Evolutionary conservation across 2,797 vertebrate genomes (phyloP), one percentile per base, ranked within the genome.

Genomic region (Bovichtus diacanthus): DNA sequence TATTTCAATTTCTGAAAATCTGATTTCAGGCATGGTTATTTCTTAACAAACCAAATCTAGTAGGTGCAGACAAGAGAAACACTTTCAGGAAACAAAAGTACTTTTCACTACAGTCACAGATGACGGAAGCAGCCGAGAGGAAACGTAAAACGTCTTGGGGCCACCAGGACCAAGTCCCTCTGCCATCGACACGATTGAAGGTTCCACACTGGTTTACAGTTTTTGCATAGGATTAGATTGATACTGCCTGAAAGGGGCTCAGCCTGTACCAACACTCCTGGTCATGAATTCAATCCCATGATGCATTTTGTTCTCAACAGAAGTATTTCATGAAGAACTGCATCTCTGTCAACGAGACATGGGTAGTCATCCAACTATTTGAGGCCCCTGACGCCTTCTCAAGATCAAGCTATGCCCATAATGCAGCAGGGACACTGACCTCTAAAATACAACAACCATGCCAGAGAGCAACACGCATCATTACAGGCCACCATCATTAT

Each of bases 41-140:
- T 74, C 50, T 44, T 19, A 11, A 34, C 25, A 58, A 70, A 43
- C 25, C 3, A 46, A 11, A 21, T 25, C 10, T 23, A 41, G 18
- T 9, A 9, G 7, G n/a, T n/a, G n/a, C n/a, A n/a, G n/a, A n/a
- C n/a, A n/a, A 54, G 23, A 29, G 18, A 34, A 15, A 41, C 69
- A 34, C 27, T 16, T 36, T 51, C 6, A 16, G 11, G 13, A 38
- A 31, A 58, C 19, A 44, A 2, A 9, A 18, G 29, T 53, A 12
- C 34, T 46, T 72, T 71, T 47, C n/a, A 67, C 51, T 47, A 23
- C 39, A 36, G 50, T 64, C 39, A 70, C 54, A 6, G 39, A 36
- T 51, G 15, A 47, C 31, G 53, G 8, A n/a, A 9, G 64, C 65
- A 7, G 13, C 25, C 8, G 11, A 21, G 19, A 51, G 34, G 29